Conservation (phyloP, 2,113 vertebrate species). For the Varanus komodoensis region DNA sequence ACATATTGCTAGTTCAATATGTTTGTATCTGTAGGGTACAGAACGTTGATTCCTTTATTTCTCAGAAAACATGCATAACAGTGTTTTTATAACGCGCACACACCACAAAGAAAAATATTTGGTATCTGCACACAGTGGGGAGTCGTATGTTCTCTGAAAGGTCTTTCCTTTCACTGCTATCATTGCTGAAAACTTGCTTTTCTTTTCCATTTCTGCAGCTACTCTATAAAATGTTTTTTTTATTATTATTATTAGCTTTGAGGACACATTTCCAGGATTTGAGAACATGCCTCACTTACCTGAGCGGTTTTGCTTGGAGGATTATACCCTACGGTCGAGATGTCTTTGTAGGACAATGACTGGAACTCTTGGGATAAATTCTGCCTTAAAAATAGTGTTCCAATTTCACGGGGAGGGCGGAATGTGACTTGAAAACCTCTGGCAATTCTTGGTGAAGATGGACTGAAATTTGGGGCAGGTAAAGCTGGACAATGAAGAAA, state of each 20-base stretch:
- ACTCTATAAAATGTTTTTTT: background rate
- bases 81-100: background rate
- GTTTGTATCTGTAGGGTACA: constrained; percentile 3
- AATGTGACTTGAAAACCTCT: no score
- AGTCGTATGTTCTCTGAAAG: background rate
- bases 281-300: background rate
- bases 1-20: background rate
- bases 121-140: background rate
- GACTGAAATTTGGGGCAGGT: no score
- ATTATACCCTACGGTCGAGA: background rate
- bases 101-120: background rate
- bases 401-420: background rate
- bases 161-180: background rate
- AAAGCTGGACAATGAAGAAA: no score
- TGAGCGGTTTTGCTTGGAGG: background rate
- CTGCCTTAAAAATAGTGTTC: background rate
- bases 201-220: background rate
- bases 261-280: background rate
- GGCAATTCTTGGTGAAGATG: background rate
- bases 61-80: background rate
- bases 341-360: background rate
- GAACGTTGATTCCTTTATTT: background rate
- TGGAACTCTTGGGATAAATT: background rate
- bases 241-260: background rate
- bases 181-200: background rate